phyloP scores from a whole-genome alignment of 2,888 invertebrate genomes.

The Tanypteryx hageni region DNA sequence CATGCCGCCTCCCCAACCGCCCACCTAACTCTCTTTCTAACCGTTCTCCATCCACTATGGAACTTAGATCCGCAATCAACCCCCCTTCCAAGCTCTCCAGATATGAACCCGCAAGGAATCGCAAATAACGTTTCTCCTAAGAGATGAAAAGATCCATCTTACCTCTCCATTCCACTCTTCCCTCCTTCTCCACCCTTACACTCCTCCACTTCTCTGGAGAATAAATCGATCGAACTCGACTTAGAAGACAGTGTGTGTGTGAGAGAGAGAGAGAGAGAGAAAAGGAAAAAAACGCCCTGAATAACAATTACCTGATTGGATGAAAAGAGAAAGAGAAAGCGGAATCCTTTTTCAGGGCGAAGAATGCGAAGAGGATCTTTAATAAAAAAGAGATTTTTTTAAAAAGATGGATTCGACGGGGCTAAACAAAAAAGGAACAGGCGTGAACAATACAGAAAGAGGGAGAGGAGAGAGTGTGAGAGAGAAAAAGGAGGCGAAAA shows the following conservation, averaged over 20 bases:
- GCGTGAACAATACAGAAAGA: not conserved
- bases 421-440: not conserved
- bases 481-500: not conserved
- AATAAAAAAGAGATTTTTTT: not conserved
- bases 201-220: too few relatives aligned
- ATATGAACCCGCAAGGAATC: conserved; percentile 17
- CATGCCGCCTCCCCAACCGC: not conserved
- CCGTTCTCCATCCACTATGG: not conserved
- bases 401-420: not conserved
- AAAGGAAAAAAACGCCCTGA: not conserved
- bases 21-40: not conserved
- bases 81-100: not conserved
- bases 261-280: too few relatives aligned
- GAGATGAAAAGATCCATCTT: not conserved
- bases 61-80: not conserved
- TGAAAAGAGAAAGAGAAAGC: not conserved
- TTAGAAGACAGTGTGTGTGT: too few relatives aligned
- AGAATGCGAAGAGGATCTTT: not conserved
- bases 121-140: not conserved
- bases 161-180: not conserved
- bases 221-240: too few relatives aligned
- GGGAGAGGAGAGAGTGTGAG: not conserved
- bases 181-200: too few relatives aligned
- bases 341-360: not conserved
- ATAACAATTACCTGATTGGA: not conserved